Evolutionary conservation across 2,888 invertebrate genomes (phyloP).

Genomic region (Eilema depressum): DNA sequence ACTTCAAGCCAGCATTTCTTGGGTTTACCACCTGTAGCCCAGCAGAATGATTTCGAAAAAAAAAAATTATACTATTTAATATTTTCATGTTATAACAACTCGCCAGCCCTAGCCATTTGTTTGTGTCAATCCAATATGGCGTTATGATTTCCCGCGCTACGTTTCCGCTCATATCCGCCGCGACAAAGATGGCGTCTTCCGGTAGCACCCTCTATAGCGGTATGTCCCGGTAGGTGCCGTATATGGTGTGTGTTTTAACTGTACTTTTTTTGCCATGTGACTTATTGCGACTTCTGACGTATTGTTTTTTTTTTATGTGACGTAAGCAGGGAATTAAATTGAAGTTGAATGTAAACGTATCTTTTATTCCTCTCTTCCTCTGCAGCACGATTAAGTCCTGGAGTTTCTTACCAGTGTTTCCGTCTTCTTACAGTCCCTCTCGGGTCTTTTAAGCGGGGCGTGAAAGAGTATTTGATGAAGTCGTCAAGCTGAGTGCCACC

Average conservation of each 20-base stretch:
- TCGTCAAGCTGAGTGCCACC: too few species aligned
- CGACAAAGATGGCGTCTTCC: conserved; percentile 61
- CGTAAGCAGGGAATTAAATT: background rate
- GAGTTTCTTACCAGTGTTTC: too few species aligned
- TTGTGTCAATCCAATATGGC: conserved; percentile 56
- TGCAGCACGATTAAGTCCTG: too few species aligned
- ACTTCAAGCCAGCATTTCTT: too few species aligned
- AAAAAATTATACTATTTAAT: background rate
- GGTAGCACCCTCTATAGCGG: conserved; percentile 52
- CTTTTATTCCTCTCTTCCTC: too few species aligned
- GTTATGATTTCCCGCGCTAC: conserved; percentile 60
- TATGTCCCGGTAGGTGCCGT: conserved; percentile 32
- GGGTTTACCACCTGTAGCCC: too few species aligned
- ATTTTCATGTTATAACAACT: background rate
- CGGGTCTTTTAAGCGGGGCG: too few species aligned
- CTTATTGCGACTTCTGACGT: background rate
- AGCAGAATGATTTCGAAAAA: too few species aligned
- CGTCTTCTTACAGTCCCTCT: too few species aligned
- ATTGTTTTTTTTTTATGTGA: conserved; percentile 18
- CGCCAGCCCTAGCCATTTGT: conserved; percentile 26
- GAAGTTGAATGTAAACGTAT: too few species aligned
- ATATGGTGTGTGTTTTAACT: conserved; percentile 41
- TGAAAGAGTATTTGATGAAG: too few species aligned
- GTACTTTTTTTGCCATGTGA: conserved; percentile 44
- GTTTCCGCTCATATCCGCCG: conserved; percentile 56